Percentiles rank a stretch among this genome's conserved stretches.
Evolutionary conservation across 2,113 vertebrate genomes (phyloP).

Genomic region (Morone saxatilis): DNA sequence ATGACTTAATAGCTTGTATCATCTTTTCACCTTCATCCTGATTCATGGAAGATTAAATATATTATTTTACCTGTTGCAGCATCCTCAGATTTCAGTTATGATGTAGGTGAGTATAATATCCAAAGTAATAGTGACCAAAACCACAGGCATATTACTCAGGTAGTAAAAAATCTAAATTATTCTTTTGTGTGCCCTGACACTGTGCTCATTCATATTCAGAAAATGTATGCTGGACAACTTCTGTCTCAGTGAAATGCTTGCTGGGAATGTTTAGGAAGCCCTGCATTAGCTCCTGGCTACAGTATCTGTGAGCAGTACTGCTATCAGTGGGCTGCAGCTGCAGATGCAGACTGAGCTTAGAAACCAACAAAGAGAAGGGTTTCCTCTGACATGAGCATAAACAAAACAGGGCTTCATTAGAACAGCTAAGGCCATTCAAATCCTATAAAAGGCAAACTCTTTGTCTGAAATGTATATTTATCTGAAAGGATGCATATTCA

Average conservation of each 20-base stretch:
- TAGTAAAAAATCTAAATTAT: background rate
- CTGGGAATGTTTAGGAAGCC: background rate
- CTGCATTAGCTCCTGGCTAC: slow-evolving; percentile 21
- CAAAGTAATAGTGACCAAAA: background rate
- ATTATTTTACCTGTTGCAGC: background rate
- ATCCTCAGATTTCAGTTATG: background rate
- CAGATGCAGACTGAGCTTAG: slow-evolving; percentile 5
- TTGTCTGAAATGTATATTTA: slow-evolving; percentile 2
- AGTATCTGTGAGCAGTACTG: background rate
- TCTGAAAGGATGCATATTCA: slow-evolving; percentile 3
- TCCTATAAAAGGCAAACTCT: background rate
- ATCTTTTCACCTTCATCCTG: background rate
- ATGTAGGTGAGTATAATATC: background rate
- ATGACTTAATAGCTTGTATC: background rate
- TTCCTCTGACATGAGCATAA: slow-evolving; percentile 7
- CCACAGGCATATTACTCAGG: too few species aligned
- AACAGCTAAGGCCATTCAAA: slow-evolving; percentile 8
- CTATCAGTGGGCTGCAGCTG: slow-evolving; percentile 31
- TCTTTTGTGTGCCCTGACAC: background rate
- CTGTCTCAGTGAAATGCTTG: background rate
- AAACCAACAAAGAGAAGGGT: slow-evolving; percentile 21
- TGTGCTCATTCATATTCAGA: background rate
- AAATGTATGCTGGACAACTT: background rate
- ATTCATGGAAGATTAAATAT: background rate
- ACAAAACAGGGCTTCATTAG: slow-evolving; percentile 29